Conservation (phyloP, 2,888 invertebrate genomes). For the Liodrosophila aerea region DNA sequence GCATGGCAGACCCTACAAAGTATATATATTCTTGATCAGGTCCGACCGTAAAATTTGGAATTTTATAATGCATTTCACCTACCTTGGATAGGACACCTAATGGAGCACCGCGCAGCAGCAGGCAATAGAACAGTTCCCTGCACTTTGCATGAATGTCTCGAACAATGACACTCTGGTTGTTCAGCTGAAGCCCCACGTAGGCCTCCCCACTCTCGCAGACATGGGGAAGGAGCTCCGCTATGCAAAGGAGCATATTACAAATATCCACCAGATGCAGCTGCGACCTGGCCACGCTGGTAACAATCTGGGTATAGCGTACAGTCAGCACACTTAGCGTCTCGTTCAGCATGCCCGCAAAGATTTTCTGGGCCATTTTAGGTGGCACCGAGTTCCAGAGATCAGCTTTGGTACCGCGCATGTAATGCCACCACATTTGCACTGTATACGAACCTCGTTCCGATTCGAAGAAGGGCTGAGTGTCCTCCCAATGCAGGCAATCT, state of each 20-base stretch:
- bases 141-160: slow-evolving; percentile 92
- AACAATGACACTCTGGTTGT: slow-evolving; percentile 87
- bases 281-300: slow-evolving; percentile 85
- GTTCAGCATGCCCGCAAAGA: slow-evolving; percentile 92
- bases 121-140: slow-evolving; percentile 89
- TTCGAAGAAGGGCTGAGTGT: slow-evolving; percentile 86
- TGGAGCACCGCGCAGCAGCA: slow-evolving; percentile 89
- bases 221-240: slow-evolving; percentile 88
- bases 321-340: slow-evolving; percentile 92
- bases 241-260: slow-evolving; percentile 89
- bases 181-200: slow-evolving; percentile 84
- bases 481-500: slow-evolving; percentile 90
- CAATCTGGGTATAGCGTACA: slow-evolving; percentile 90
- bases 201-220: slow-evolving; percentile 86
- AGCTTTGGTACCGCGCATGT: slow-evolving; percentile 89
- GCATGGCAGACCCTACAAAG: too few relatives aligned
- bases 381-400: slow-evolving; percentile 95
- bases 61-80: too few relatives aligned
- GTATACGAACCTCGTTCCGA: slow-evolving; percentile 90
- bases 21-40: too few relatives aligned
- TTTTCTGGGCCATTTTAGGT: slow-evolving; percentile 92
- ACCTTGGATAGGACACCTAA: slow-evolving; percentile 90
- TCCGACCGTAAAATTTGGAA: too few relatives aligned
- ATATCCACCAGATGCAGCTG: slow-evolving; percentile 88
- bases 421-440: slow-evolving; percentile 94